These are phyloP conservation scores for Columba livia DNA, from an alignment of 2,113 vertebrate genomes.

Conservation along the genomic window DNA sequence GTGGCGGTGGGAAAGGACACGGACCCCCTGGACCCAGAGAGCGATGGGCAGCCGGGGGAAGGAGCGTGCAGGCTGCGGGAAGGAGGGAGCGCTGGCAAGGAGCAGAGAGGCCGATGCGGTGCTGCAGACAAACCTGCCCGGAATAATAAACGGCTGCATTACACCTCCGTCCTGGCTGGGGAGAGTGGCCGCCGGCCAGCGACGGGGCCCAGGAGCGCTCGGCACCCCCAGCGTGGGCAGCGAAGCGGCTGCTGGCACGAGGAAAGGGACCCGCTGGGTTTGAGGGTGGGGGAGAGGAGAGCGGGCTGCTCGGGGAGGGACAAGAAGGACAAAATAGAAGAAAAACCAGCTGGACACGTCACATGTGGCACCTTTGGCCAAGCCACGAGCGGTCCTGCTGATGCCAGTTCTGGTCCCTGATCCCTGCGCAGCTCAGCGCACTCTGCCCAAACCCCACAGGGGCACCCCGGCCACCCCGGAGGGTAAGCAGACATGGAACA, in stretches of 20 bases:
- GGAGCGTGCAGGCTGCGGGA: neutral
- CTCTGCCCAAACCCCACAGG: rapidly evolving
- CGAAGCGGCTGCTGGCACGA: neutral
- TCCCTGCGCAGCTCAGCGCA: neutral
- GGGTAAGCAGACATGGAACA: too few species aligned
- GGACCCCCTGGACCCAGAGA: rapidly evolving
- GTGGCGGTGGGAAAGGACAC: rapidly evolving
- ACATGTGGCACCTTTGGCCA: neutral
- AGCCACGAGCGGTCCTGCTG: rapidly evolving
- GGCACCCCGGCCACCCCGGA: too few species aligned
- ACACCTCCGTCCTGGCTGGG: conserved; percentile 11
- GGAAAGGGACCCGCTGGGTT: neutral
- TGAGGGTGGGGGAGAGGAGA: rapidly evolving
- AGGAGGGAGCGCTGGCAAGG: conserved; percentile 17
- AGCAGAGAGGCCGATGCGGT: conserved; percentile 13
- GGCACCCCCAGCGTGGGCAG: neutral
- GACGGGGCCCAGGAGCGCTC: neutral
- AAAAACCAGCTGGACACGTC: rapidly evolving
- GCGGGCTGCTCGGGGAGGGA: rapidly evolving
- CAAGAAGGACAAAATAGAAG: too few species aligned
- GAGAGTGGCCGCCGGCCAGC: neutral
- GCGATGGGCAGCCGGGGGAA: neutral
- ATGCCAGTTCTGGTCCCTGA: rapidly evolving
- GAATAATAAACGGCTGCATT: conserved; percentile 61
- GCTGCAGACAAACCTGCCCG: conserved; percentile 68